Evolutionary conservation across 2,888 invertebrate genomes (phyloP).

Genomic region (Neoaliturus tenellus): DNA sequence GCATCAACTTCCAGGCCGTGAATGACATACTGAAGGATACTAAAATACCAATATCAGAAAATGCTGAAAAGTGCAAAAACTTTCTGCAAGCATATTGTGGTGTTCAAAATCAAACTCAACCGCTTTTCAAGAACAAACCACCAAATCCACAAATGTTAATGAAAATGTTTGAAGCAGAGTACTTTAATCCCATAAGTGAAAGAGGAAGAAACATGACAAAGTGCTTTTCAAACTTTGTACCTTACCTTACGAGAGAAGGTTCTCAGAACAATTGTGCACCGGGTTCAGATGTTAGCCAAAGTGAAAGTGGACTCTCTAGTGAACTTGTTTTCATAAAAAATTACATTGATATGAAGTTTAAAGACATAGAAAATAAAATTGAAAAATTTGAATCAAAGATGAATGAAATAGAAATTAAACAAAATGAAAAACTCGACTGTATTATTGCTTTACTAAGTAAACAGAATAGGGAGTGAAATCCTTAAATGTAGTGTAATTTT

Average conservation of each 20-base stretch:
- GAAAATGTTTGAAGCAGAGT: constrained; percentile 65
- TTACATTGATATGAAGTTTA: constrained; percentile 70
- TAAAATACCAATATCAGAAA: constrained; percentile 65
- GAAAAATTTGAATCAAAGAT: constrained; percentile 67
- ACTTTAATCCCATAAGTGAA: constrained; percentile 62
- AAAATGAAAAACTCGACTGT: constrained; percentile 70
- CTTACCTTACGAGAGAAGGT: constrained; percentile 62
- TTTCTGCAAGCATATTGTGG: constrained; percentile 65
- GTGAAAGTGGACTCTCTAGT: constrained; percentile 39
- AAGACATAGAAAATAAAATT: constrained; percentile 69
- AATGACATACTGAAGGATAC: constrained; percentile 66
- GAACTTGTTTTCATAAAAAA: constrained; percentile 55
- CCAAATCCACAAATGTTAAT: constrained; percentile 63
- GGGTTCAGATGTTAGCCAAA: not conserved
- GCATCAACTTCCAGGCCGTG: constrained; percentile 65
- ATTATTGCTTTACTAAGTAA: constrained; percentile 66
- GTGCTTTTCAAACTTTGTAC: constrained; percentile 62
- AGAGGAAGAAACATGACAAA: constrained; percentile 63
- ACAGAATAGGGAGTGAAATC: too few species aligned
- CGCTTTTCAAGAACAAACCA: constrained; percentile 43
- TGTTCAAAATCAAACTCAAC: constrained; percentile 37
- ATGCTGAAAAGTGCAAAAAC: constrained; percentile 66
- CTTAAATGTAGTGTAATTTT: too few species aligned
- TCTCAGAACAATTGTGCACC: constrained; percentile 1
- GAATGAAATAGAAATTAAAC: constrained; percentile 69